Evolutionary conservation across 2,113 vertebrate genomes (phyloP).

Genomic region (Protomyctophum bolini): DNA sequence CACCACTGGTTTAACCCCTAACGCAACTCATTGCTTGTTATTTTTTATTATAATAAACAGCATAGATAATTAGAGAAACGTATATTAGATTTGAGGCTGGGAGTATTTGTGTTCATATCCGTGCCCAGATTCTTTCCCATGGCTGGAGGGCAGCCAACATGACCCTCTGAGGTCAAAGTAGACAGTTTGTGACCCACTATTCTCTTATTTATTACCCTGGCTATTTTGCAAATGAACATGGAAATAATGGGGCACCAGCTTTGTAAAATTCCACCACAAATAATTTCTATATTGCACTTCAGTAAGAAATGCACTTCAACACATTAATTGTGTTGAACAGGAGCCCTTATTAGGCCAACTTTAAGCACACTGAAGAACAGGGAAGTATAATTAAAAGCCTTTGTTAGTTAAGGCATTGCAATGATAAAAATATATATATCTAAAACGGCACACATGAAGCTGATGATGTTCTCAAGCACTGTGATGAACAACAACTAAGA

Average conservation of each 20-base stretch:
- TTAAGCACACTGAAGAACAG: too few relatives aligned
- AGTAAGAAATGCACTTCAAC: conserved; percentile 4
- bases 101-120: conserved; percentile 45
- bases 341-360: too few relatives aligned
- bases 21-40: conserved; percentile 51
- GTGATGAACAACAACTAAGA: background rate
- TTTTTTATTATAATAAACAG: conserved; percentile 27
- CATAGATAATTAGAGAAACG: conserved; percentile 44
- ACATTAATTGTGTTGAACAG: background rate
- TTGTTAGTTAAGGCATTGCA: background rate
- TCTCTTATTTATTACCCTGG: background rate
- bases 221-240: background rate
- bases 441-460: background rate
- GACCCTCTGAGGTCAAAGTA: conserved; percentile 8
- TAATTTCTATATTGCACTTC: conserved; percentile 21
- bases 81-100: conserved; percentile 36
- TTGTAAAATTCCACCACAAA: conserved; percentile 15
- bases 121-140: conserved; percentile 24
- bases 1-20: conserved; percentile 13
- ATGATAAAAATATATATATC: background rate
- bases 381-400: too few relatives aligned
- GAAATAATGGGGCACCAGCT: background rate
- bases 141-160: conserved; percentile 31
- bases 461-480: background rate
- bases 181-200: background rate